Conservation (phyloP, 2,113 vertebrate species). For the Orcinus orca region DNA sequence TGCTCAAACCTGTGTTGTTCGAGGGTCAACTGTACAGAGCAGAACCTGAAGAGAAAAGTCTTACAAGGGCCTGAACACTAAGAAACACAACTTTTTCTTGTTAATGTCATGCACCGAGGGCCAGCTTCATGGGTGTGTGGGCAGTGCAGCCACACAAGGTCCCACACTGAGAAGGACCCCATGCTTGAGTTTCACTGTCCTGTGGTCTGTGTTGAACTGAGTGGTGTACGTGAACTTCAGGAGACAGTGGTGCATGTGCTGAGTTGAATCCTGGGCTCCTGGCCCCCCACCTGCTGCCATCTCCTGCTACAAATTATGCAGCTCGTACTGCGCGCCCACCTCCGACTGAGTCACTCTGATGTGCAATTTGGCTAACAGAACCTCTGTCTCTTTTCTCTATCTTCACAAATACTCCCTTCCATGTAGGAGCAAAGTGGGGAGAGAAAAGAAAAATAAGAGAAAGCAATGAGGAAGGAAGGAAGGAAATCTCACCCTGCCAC, state of each 20-base stretch:
- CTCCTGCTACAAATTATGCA: neutral
- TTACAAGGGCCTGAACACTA: neutral
- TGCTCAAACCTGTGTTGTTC: no score
- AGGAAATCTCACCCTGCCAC: neutral
- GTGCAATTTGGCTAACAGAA: neutral
- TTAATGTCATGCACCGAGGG: accelerated
- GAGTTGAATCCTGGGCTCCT: neutral
- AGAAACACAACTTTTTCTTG: neutral
- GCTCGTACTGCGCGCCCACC: accelerated
- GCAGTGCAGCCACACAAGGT: accelerated
- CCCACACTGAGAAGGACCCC: accelerated
- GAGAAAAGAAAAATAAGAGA: neutral
- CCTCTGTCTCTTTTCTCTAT: neutral
- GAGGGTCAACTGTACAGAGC: no score
- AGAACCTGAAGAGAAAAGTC: neutral
- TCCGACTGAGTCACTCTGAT: accelerated
- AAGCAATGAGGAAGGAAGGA: neutral
- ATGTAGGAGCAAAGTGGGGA: neutral
- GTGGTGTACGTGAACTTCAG: neutral
- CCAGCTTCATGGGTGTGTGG: neutral
- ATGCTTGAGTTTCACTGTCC: accelerated
- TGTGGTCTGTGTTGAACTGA: accelerated
- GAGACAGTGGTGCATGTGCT: accelerated
- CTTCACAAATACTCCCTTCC: neutral
- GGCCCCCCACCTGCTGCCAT: neutral